Percentiles rank a stretch among this genome's conserved stretches.
Evolutionary conservation across 2,113 vertebrate genomes (phyloP).

Genomic region (Mormyrus iriodes): DNA sequence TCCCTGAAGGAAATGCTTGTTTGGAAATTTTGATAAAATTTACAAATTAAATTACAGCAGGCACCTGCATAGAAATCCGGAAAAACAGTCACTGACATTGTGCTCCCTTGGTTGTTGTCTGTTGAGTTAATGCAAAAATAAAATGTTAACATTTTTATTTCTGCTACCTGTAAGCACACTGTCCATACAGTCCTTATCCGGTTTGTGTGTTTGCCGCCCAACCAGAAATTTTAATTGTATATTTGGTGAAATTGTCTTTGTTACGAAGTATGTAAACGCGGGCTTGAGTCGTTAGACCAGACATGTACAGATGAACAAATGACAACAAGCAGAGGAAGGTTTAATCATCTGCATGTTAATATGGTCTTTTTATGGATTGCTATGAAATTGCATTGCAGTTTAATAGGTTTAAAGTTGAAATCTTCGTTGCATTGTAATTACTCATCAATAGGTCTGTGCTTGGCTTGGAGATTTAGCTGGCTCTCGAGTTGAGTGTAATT

Average conservation of each 20-base stretch:
- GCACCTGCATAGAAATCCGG: neutral
- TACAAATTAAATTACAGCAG: neutral
- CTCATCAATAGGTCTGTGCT: neutral
- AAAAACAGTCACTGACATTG: neutral
- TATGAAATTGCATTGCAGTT: neutral
- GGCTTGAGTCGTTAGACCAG: neutral
- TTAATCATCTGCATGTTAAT: constrained; percentile 2
- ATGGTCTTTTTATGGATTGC: neutral
- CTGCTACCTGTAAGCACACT: neutral
- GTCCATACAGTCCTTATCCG: neutral
- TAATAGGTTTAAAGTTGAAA: neutral
- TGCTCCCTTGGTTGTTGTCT: neutral
- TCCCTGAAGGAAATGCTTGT: neutral
- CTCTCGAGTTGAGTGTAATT: neutral
- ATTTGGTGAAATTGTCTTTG: neutral
- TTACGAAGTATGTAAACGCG: neutral
- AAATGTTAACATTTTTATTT: neutral
- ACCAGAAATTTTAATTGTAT: neutral
- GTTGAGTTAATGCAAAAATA: neutral
- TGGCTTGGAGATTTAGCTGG: neutral
- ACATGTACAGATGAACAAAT: neutral
- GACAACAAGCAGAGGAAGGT: neutral
- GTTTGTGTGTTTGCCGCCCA: neutral
- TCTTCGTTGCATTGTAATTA: neutral
- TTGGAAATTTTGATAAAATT: neutral